Conservation (phyloP, 2,888 invertebrate genomes). For the Chalcosyrphus nemorum region DNA sequence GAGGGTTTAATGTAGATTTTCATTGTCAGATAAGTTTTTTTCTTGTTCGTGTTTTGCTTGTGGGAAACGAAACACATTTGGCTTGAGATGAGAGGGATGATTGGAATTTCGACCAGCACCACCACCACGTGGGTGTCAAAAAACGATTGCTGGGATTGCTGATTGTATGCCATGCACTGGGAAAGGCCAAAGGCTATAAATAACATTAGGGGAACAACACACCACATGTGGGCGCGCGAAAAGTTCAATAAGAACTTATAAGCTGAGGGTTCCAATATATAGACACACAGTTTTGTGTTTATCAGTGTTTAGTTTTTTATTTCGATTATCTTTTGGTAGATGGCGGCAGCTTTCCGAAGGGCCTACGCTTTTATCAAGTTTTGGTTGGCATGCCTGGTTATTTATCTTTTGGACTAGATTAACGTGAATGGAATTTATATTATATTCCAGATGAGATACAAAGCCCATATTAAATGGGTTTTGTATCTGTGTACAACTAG, state of each 20-base stretch:
- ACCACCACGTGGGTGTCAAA: constrained; percentile 33
- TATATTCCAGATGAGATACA: not conserved
- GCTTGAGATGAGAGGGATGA: constrained; percentile 6
- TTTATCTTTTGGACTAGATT: constrained; percentile 20
- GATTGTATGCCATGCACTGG: constrained; percentile 18
- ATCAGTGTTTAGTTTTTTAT: not conserved
- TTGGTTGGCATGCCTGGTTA: constrained; percentile 28
- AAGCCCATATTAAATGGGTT: not conserved
- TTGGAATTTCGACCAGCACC: constrained; percentile 10
- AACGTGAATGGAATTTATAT: not conserved
- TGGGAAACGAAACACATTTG: constrained; percentile 48
- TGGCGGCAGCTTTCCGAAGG: not conserved
- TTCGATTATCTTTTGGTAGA: not conserved
- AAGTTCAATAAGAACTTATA: constrained; percentile 30
- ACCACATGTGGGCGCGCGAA: constrained; percentile 34
- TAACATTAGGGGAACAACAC: constrained; percentile 27
- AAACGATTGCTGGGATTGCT: constrained; percentile 34
- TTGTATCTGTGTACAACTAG: too few species aligned
- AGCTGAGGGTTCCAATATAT: constrained; percentile 20
- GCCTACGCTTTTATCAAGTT: constrained; percentile 21
- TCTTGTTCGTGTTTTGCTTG: not conserved
- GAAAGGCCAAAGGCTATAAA: constrained; percentile 29
- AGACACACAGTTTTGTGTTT: constrained; percentile 22
- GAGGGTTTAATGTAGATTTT: constrained; percentile 68
- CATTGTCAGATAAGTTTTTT: constrained; percentile 60